Percentiles rank a stretch among this genome's conserved stretches.
phyloP scores from a whole-genome alignment of 2,113 vertebrate species.

The Gavialis gangeticus region DNA sequence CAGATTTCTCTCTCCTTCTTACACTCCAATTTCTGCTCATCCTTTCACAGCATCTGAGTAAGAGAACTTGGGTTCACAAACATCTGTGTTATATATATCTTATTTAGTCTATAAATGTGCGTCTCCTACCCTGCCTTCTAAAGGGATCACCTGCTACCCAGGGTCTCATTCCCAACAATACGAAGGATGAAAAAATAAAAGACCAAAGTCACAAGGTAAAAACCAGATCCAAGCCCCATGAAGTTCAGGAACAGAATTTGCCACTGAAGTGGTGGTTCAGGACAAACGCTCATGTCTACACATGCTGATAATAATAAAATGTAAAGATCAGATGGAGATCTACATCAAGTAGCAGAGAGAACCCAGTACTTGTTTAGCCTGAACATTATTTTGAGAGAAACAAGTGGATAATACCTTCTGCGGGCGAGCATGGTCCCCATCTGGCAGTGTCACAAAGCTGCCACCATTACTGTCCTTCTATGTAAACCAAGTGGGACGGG shows the following conservation, averaged over 20 bases:
- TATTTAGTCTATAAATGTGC: too few species aligned
- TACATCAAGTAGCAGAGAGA: neutral
- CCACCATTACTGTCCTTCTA: neutral
- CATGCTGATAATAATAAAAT: too few species aligned
- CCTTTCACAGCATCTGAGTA: too few species aligned
- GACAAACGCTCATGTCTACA: too few species aligned
- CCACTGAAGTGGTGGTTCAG: neutral
- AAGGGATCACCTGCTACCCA: neutral
- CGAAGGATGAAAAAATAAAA: neutral
- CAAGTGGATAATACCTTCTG: neutral
- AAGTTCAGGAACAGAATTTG: neutral
- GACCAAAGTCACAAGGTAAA: neutral
- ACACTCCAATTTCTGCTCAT: too few species aligned
- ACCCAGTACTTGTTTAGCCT: neutral
- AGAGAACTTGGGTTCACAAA: too few species aligned
- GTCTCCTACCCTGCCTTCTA: too few species aligned
- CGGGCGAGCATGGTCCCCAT: constrained; percentile 2
- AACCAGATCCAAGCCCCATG: neutral
- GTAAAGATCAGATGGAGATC: too few species aligned
- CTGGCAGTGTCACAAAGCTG: neutral
- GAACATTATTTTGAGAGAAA: neutral
- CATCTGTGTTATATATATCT: too few species aligned
- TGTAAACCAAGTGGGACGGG: neutral
- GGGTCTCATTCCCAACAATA: neutral
- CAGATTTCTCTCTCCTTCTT: too few species aligned